phyloP scores from a whole-genome alignment of 64 coral and sea anemone genomes.

The Trachythela sp. region DNA sequence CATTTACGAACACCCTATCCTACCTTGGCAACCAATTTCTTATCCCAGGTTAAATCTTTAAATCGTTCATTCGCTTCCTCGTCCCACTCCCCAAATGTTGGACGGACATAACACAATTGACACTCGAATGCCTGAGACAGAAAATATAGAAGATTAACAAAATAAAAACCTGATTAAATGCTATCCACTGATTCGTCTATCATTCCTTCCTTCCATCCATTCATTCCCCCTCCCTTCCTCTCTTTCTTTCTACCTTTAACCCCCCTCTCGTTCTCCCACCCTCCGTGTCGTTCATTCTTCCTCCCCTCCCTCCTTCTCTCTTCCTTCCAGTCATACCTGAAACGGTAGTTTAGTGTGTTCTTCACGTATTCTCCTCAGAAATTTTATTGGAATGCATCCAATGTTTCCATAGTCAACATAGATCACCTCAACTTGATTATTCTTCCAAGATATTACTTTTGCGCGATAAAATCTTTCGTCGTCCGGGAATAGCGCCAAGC shows the following conservation, averaged over 20 bases:
- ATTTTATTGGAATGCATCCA: conserved; percentile 12
- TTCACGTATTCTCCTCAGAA: conserved; percentile 50
- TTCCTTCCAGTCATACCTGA: conserved; percentile 39
- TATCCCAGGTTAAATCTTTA: conserved; percentile 54
- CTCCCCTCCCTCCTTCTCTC: not conserved
- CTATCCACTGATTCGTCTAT: not conserved
- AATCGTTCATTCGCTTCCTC: conserved; percentile 52
- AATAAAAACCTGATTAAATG: too few relatives aligned
- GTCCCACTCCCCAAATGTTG: conserved; percentile 61
- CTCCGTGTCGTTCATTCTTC: too few relatives aligned
- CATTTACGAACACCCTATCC: not conserved
- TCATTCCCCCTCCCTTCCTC: too few relatives aligned
- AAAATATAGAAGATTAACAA: not conserved
- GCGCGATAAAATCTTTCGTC: conserved; percentile 72
- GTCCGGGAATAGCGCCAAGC: conserved; percentile 60
- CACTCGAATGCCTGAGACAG: conserved; percentile 66
- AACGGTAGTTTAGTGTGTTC: conserved; percentile 64
- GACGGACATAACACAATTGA: conserved; percentile 68
- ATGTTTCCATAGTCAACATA: conserved; percentile 86
- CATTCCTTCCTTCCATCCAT: not conserved
- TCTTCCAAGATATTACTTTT: conserved; percentile 31
- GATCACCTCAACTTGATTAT: conserved; percentile 41
- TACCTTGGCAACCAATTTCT: conserved; percentile 80
- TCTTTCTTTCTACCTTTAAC: too few relatives aligned
- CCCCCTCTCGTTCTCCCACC: too few relatives aligned